Base-by-base conservation (phyloP, 2,113 vertebrate genomes). In the Origma solitaria region DNA sequence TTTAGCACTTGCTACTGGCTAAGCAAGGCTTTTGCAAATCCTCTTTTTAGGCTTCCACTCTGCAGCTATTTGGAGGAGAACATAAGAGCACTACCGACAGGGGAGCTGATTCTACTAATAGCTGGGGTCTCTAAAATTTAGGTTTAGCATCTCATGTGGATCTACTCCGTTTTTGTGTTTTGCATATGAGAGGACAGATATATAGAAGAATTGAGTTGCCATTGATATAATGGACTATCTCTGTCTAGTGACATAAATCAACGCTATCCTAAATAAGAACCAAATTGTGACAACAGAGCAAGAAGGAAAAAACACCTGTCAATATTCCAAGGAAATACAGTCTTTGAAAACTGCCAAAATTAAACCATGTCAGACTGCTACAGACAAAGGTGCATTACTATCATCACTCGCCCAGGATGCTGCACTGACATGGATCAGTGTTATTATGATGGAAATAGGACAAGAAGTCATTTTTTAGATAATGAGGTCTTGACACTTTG, bases 371-470 rank as follows among this genome's bases (percentile, higher is more conserved):
- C 68, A 81, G 28, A 68, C 71, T 71, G 68, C 76, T 75, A 9
- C 1, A 3, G 69, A 42, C 53, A 61, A 91, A 95, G 70, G 42
- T 87, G 25, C 14, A 1, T 45, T 44, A 68, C 38, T 81, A 0
- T 53, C 0, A 0, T 68, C 81, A 44, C 17, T 75, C 1, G 1
- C 38, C 3, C 68, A 54, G 66, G n/a, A 9, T 0, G 0, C 42
- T 2, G 2, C 44, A 25, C 33, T 71, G 50, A 69, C 0, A 1
- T 35, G 5, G 6, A 33, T 86, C 27, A 13, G 30, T 50, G 33
- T n/a, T 47, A 40, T 62, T 69, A 44, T 71, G 51, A 58, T 31
- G 25, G 25, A 94, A 95, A 66, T 83, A 60, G 62, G 56, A 50
- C 60, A 73, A 47, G 37, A 90, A 64, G 27, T 58, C 1, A 1